These are phyloP conservation scores for Hepsetus odoe DNA, from an alignment of 2,113 vertebrate genomes.

Conservation along the genomic window DNA sequence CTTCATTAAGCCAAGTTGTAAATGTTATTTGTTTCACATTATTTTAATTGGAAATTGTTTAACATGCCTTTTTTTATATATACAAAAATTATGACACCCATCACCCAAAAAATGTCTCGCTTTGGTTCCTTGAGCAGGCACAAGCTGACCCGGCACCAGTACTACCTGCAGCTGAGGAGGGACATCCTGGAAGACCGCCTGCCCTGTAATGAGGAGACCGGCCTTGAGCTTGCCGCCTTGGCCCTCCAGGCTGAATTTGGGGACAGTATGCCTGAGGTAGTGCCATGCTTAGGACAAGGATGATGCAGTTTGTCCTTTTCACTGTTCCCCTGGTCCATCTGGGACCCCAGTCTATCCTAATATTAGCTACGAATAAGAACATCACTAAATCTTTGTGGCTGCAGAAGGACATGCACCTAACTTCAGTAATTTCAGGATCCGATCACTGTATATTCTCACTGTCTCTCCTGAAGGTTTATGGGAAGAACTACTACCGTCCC, in stretches of 20 bases:
- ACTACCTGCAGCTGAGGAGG: slow-evolving; percentile 89
- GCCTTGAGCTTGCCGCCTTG: slow-evolving; percentile 81
- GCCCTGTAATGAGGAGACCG: slow-evolving; percentile 79
- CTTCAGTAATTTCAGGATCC: too few species aligned
- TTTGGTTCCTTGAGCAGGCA: slow-evolving; percentile 69
- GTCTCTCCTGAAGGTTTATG: slow-evolving; percentile 70
- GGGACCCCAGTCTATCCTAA: too few species aligned
- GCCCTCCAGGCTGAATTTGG: slow-evolving; percentile 87
- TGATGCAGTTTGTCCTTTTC: not conserved
- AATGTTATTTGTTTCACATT: too few species aligned
- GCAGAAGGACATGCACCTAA: not conserved
- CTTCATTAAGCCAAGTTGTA: too few species aligned
- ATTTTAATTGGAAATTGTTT: too few species aligned
- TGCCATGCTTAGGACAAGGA: not conserved
- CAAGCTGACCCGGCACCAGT: slow-evolving; percentile 83
- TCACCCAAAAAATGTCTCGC: too few species aligned
- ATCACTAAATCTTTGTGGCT: too few species aligned
- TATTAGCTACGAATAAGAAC: too few species aligned
- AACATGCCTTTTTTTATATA: too few species aligned
- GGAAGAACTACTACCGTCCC: slow-evolving; percentile 80
- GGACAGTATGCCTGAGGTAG: slow-evolving; percentile 81
- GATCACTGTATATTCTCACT: not conserved
- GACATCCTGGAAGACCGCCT: slow-evolving; percentile 86
- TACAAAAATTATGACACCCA: not conserved
- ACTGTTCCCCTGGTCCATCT: not conserved